A percentile compares a stretch with the other conserved stretches of the same genome.
Evolutionary conservation across 2,888 invertebrate genomes (phyloP).

Genomic region (Palloptera scutellata): DNA sequence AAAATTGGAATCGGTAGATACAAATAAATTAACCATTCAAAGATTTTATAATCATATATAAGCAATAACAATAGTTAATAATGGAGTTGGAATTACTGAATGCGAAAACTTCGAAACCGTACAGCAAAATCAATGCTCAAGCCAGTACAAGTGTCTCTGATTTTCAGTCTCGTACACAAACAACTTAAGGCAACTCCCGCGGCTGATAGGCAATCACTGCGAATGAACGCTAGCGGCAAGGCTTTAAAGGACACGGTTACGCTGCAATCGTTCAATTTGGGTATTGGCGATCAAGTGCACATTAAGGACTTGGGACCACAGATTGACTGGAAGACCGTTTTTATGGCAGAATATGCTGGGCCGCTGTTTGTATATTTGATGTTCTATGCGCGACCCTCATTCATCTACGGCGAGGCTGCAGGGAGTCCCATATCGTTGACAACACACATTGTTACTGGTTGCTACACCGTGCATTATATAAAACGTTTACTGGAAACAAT

Average conservation of each 20-base stretch:
- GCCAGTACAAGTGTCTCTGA: constrained; percentile 73
- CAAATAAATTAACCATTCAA: constrained; percentile 4
- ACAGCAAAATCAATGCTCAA: constrained; percentile 63
- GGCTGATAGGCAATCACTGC: constrained; percentile 84
- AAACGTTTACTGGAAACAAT: constrained; percentile 94
- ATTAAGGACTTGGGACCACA: constrained; percentile 96
- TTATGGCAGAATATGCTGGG: constrained; percentile 95
- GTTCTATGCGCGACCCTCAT: constrained; percentile 85
- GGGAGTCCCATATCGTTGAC: constrained; percentile 55
- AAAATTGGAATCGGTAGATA: background rate
- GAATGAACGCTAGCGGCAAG: constrained; percentile 83
- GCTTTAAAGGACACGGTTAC: constrained; percentile 81
- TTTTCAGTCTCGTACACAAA: constrained; percentile 76
- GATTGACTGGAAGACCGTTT: constrained; percentile 97
- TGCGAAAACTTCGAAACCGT: constrained; percentile 66
- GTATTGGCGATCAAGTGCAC: constrained; percentile 77
- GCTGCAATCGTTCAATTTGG: constrained; percentile 73
- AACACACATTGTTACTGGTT: constrained; percentile 77
- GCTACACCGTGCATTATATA: constrained; percentile 90
- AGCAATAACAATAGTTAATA: background rate
- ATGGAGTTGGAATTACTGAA: constrained; percentile 69
- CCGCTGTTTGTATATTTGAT: constrained; percentile 91
- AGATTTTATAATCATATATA: constrained; percentile 1
- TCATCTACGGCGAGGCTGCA: constrained; percentile 80
- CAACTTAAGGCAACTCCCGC: constrained; percentile 72